Evolutionary conservation across 2,888 invertebrate genomes (phyloP).

Genomic region (Neoaliturus tenellus): DNA sequence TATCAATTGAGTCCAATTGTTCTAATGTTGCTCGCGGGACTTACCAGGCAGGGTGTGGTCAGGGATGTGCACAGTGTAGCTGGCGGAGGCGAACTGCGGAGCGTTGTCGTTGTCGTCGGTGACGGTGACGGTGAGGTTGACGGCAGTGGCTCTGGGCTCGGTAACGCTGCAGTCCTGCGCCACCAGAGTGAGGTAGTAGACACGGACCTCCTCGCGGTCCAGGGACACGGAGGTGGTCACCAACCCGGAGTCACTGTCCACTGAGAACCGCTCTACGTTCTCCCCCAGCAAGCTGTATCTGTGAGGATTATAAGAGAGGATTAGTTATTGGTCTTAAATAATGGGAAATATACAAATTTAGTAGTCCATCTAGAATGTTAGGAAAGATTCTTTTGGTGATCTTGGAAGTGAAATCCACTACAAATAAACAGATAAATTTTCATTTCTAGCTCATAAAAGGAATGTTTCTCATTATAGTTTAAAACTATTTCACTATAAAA

Average conservation of each 20-base stretch:
- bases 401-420: no score
- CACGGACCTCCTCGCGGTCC: constrained; percentile 86
- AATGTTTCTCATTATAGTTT: no score
- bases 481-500: no score
- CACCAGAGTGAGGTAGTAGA: constrained; percentile 88
- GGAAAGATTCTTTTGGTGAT: no score
- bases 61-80: constrained; percentile 88
- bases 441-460: no score
- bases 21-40: constrained; percentile 52
- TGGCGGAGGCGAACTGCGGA: constrained; percentile 84
- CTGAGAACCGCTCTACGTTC: constrained; percentile 86
- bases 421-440: no score
- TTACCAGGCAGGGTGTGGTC: constrained; percentile 85
- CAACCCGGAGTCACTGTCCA: constrained; percentile 86
- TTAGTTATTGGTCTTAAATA: no score
- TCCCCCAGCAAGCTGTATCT: constrained; percentile 89
- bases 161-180: constrained; percentile 94
- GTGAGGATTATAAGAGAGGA: constrained; percentile 61
- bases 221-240: constrained; percentile 84
- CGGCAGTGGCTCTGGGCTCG: constrained; percentile 88
- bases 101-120: constrained; percentile 92
- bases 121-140: constrained; percentile 87
- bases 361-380: no score
- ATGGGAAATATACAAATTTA: no score
- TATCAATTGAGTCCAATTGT: no score